Percentiles rank a stretch among this genome's conserved stretches.
These are phyloP conservation scores for Lophius americanus DNA, from an alignment of 2,797 vertebrate species.

Conservation along the genomic window DNA sequence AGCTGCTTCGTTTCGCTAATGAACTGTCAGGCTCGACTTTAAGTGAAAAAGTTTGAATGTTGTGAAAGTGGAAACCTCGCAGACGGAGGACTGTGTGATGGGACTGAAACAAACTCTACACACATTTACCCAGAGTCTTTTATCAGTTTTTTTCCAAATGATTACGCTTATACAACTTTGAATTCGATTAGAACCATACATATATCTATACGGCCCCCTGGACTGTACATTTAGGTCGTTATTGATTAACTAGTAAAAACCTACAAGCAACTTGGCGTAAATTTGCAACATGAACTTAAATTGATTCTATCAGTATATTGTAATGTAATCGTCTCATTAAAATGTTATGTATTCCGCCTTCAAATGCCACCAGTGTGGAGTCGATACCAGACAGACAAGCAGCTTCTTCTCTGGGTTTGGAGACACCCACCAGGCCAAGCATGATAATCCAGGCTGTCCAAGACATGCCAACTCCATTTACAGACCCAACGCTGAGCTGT, in stretches of 20 bases:
- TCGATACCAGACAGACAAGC: conserved; percentile 25
- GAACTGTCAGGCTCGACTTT: background rate
- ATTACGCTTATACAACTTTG: background rate
- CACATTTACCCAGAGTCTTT: background rate
- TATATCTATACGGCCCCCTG: background rate
- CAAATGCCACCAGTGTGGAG: background rate
- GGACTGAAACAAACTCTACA: background rate
- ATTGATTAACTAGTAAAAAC: conserved; percentile 37
- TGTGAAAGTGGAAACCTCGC: background rate
- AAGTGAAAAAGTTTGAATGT: background rate
- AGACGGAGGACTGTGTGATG: background rate
- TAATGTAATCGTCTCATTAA: too few species aligned
- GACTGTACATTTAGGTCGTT: conserved; percentile 12
- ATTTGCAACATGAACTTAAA: conserved; percentile 25
- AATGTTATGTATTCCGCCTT: too few species aligned
- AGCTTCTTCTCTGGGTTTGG: conserved; percentile 8
- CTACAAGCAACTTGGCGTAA: conserved; percentile 31
- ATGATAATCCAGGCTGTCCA: conserved; percentile 41
- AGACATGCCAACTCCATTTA: conserved; percentile 40
- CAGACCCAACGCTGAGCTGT: conserved; percentile 11
- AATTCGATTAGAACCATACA: too few species aligned
- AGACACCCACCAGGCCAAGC: conserved; percentile 34
- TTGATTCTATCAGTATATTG: conserved; percentile 22
- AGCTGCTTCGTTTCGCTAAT: background rate
- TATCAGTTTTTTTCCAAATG: too few species aligned